Evolutionary conservation across 1,140 invertebrate species (phyloP).

Genomic region (Eriosoma lanigerum): DNA sequence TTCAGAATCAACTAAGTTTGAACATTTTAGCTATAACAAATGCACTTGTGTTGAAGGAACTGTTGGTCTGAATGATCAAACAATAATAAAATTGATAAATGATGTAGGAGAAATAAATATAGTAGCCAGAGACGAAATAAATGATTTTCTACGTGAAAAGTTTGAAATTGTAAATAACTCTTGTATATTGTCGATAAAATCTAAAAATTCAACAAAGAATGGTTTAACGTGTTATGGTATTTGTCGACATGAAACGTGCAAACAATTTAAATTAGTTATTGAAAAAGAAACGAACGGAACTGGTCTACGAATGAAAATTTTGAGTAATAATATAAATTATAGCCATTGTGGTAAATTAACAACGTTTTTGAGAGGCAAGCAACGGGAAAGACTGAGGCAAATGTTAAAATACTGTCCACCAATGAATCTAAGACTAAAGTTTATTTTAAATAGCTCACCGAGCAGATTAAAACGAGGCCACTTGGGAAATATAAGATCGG

Average conservation of each 20-base stretch:
- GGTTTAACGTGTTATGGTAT: background rate
- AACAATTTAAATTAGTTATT: background rate
- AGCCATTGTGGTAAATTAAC: background rate
- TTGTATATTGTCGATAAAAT: background rate
- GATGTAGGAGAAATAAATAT: too few relatives aligned
- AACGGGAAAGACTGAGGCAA: background rate
- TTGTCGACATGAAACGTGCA: background rate
- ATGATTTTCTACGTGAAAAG: background rate
- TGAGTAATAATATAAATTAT: background rate
- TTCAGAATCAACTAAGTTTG: background rate
- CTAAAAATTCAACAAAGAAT: background rate
- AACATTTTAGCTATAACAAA: background rate
- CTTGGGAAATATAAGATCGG: background rate
- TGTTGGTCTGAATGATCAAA: background rate
- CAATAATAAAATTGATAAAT: background rate
- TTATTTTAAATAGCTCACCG: background rate
- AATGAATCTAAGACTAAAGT: background rate
- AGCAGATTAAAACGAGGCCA: background rate
- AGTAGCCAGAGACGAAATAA: background rate
- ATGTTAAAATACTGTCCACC: background rate
- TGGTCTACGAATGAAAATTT: background rate
- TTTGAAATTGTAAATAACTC: slow-evolving; percentile 2
- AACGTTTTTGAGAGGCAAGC: background rate
- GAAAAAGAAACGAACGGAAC: background rate
- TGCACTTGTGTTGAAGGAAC: background rate